phyloP scores from a whole-genome alignment of 2,113 vertebrate genomes.

The Lota lota region DNA sequence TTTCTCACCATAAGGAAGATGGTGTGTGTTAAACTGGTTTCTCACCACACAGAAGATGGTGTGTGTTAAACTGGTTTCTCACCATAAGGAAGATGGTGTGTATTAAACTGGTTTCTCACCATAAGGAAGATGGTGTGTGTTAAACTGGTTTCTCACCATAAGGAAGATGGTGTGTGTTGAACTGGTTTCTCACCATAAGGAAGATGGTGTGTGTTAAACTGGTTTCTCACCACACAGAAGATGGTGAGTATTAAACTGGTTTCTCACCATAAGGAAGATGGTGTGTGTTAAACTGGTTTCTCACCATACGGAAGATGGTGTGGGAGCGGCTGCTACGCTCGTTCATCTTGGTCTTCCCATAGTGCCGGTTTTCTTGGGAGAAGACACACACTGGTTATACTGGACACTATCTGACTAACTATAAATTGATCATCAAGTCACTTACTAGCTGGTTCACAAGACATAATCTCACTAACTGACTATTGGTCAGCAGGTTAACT shows the following conservation, averaged over 20 bases:
- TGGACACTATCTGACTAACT: too few species aligned
- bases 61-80: too few species aligned
- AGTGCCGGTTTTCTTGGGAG: slow-evolving; percentile 86
- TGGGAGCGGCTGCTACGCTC: slow-evolving; percentile 94
- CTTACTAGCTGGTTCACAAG: not conserved
- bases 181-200: too few species aligned
- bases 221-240: too few species aligned
- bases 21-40: too few species aligned
- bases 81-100: too few species aligned
- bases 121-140: too few species aligned
- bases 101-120: too few species aligned
- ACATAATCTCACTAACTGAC: not conserved
- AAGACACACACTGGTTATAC: not conserved
- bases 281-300: slow-evolving; percentile 16
- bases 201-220: too few species aligned
- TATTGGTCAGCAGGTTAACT: not conserved
- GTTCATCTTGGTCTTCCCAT: slow-evolving; percentile 96
- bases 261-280: slow-evolving; percentile 93
- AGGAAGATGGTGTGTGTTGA: slow-evolving; percentile 87
- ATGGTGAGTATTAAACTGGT: not conserved
- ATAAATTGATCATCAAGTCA: not conserved
- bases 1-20: too few species aligned
- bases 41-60: too few species aligned
- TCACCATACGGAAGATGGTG: slow-evolving; percentile 95
- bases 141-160: slow-evolving; percentile 77